These are phyloP conservation scores for Gallirallus australis DNA, from an alignment of 2,797 vertebrate genomes.

Conservation along the genomic window DNA sequence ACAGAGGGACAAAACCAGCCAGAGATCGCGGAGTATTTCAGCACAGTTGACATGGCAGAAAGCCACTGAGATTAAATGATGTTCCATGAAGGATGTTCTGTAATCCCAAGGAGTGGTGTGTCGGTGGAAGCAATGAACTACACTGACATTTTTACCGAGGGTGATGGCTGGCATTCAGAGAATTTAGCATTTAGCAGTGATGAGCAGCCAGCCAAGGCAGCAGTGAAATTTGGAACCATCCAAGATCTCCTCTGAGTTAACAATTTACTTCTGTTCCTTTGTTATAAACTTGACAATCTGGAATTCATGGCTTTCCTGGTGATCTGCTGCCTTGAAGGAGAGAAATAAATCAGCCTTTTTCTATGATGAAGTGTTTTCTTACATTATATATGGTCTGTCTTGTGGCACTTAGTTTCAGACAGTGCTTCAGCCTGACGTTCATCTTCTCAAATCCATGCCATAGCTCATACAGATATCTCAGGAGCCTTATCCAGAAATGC, in stretches of 20 bases:
- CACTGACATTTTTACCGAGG: not conserved
- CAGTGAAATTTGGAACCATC: slow-evolving; percentile 6
- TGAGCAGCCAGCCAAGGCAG: not conserved
- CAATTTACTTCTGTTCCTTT: slow-evolving; percentile 32
- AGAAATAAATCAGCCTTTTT: not conserved
- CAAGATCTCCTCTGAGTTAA: not conserved
- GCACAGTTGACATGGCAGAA: not conserved
- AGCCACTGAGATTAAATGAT: not conserved
- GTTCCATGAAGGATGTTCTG: slow-evolving; percentile 30
- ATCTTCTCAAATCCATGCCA: not conserved
- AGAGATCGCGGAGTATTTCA: not conserved
- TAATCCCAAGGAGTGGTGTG: not conserved
- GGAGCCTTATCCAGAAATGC: not conserved
- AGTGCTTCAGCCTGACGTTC: not conserved
- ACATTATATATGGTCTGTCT: not conserved
- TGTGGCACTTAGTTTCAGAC: not conserved
- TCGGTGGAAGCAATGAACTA: not conserved
- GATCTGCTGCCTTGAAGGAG: slow-evolving; percentile 23
- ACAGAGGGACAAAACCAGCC: not conserved
- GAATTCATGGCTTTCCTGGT: not conserved
- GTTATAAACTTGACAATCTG: not conserved
- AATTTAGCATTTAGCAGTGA: not conserved
- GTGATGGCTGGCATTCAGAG: not conserved
- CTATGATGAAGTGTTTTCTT: not conserved
- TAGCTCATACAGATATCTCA: not conserved